These are phyloP conservation scores for Ivindomyrus marchei DNA, from an alignment of 2,113 vertebrate species.

Conservation along the genomic window DNA sequence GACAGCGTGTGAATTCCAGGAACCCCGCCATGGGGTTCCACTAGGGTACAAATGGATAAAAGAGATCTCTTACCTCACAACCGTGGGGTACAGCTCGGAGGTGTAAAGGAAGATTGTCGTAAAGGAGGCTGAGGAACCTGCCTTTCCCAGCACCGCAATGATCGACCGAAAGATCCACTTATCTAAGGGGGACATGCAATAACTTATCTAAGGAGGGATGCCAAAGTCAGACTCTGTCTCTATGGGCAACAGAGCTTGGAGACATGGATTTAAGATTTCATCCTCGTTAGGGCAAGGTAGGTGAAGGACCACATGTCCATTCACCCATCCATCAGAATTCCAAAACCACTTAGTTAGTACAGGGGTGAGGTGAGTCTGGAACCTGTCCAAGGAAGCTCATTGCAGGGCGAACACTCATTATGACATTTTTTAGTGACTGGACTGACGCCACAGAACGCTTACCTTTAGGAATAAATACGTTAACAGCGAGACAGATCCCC, in stretches of 20 bases:
- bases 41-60: neutral
- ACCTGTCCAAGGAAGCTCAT: neutral
- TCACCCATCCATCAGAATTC: neutral
- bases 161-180: slow-evolving; percentile 40
- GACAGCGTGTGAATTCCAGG: neutral
- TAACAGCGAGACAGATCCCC: slow-evolving; percentile 52
- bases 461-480: slow-evolving; percentile 61
- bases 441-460: neutral
- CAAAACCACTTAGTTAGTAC: neutral
- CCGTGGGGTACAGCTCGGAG: slow-evolving; percentile 68
- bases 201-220: neutral
- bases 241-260: neutral
- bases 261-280: neutral
- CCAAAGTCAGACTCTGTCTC: neutral
- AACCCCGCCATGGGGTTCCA: no score
- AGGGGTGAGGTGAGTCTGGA: neutral
- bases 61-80: slow-evolving; percentile 56
- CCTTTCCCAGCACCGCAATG: slow-evolving; percentile 61
- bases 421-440: neutral
- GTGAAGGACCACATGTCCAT: neutral
- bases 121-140: slow-evolving; percentile 62
- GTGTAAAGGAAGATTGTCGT: slow-evolving; percentile 60
- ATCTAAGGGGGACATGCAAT: slow-evolving; percentile 36
- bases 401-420: neutral
- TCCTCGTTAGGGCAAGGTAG: neutral